Percentiles rank a stretch among this genome's conserved stretches.
phyloP scores from a whole-genome alignment of 1,140 invertebrate genomes.

The Lordiphosa collinella region DNA sequence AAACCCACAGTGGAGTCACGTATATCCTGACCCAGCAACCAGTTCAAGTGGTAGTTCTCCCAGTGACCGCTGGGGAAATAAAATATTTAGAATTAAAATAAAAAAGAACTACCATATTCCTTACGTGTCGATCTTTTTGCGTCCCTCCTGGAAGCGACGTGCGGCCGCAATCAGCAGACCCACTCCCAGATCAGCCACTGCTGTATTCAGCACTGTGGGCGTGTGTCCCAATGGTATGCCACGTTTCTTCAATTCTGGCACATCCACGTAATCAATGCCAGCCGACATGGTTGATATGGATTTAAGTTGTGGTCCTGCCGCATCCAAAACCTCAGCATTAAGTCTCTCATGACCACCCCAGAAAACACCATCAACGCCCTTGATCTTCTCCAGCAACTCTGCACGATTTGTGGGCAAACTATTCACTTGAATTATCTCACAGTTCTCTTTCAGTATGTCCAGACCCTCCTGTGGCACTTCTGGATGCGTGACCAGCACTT shows the following conservation, averaged over 20 bases:
- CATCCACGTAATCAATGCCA: conserved; percentile 88
- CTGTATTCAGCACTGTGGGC: conserved; percentile 93
- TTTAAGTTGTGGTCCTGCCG: conserved; percentile 87
- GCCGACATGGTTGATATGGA: conserved; percentile 95
- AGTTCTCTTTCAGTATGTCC: conserved; percentile 72
- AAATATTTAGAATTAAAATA: conserved; percentile 76
- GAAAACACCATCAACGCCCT: conserved; percentile 84
- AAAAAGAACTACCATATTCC: background rate
- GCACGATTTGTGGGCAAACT: conserved; percentile 72
- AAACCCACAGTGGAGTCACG: conserved; percentile 91
- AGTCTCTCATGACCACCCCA: conserved; percentile 86
- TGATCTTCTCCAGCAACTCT: conserved; percentile 83
- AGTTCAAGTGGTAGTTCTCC: conserved; percentile 91
- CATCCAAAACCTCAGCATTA: conserved; percentile 86
- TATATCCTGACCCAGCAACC: conserved; percentile 92
- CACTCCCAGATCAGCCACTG: conserved; percentile 93
- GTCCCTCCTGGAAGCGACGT: conserved; percentile 91
- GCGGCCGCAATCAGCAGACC: conserved; percentile 72
- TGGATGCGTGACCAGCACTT: conserved; percentile 80
- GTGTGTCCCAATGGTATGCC: conserved; percentile 92
- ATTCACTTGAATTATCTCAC: conserved; percentile 55
- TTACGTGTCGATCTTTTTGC: conserved; percentile 68
- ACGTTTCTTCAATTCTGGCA: conserved; percentile 84
- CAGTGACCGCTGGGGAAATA: conserved; percentile 86
- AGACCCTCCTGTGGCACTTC: conserved; percentile 77